Conservation (phyloP, 2,888 invertebrate genomes). For the Ceramica pisi region DNA sequence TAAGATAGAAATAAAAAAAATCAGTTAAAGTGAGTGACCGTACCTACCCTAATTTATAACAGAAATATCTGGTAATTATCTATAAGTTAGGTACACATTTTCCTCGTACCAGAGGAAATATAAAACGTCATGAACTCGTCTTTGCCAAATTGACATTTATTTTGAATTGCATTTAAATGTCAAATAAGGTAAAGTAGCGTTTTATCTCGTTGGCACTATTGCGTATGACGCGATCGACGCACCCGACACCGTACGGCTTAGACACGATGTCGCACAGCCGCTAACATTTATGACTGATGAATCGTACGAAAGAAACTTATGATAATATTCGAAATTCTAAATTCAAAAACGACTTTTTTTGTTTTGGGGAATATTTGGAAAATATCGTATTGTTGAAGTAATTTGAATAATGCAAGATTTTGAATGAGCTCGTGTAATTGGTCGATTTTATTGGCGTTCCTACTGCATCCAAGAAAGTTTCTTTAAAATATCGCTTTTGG, state of each 20-base stretch:
- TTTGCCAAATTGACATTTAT: constrained; percentile 32
- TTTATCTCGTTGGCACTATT: constrained; percentile 35
- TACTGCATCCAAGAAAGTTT: too few relatives aligned
- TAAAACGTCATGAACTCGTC: neutral
- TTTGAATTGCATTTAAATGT: constrained; percentile 35
- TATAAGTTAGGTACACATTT: neutral
- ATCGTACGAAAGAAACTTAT: too few relatives aligned
- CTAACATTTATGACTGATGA: neutral
- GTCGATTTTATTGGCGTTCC: too few relatives aligned
- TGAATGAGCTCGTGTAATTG: too few relatives aligned
- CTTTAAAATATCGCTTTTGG: too few relatives aligned
- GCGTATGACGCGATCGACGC: constrained; percentile 20
- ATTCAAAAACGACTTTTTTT: too few relatives aligned
- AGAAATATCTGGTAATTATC: neutral
- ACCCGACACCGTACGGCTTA: neutral
- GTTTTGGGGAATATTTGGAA: too few relatives aligned
- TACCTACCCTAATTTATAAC: neutral
- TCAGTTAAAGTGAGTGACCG: neutral
- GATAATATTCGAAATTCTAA: too few relatives aligned
- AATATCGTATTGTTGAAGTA: too few relatives aligned
- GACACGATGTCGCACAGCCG: neutral
- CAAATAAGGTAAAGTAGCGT: constrained; percentile 40
- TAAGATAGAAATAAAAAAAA: too few relatives aligned
- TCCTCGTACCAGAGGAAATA: constrained; percentile 3
- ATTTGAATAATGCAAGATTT: too few relatives aligned